phyloP scores from a whole-genome alignment of 2,888 invertebrate species.

The Gisinianus flammeolus region DNA sequence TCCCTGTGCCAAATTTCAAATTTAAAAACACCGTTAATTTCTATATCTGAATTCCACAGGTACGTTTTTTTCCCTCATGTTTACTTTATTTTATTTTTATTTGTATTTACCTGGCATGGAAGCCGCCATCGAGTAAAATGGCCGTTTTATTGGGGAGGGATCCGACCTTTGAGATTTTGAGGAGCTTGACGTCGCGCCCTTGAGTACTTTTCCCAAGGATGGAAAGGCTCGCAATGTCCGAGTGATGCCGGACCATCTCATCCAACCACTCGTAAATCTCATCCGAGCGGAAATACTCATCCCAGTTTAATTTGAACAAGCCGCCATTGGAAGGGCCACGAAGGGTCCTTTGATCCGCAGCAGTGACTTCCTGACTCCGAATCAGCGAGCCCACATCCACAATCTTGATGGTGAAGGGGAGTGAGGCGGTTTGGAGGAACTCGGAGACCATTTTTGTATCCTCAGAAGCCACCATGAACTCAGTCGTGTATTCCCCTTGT shows the following conservation, averaged over 20 bases:
- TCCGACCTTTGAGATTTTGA: slow-evolving; percentile 39
- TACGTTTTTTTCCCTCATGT: too few species aligned
- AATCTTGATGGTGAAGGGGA: neutral
- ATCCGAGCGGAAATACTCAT: slow-evolving; percentile 21
- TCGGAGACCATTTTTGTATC: neutral
- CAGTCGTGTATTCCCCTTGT: slow-evolving; percentile 28
- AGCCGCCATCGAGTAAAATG: slow-evolving; percentile 62
- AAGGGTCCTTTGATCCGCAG: neutral
- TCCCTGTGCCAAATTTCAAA: slow-evolving; percentile 69
- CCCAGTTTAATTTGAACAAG: slow-evolving; percentile 21
- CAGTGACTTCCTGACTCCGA: neutral
- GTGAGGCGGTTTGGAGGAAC: neutral
- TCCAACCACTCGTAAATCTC: slow-evolving; percentile 57
- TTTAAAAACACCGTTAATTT: too few species aligned
- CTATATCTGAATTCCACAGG: too few species aligned
- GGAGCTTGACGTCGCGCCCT: slow-evolving; percentile 32
- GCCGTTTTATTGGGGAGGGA: slow-evolving; percentile 35
- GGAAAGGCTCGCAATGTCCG: slow-evolving; percentile 49
- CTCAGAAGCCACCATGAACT: slow-evolving; percentile 39
- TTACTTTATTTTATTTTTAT: too few species aligned
- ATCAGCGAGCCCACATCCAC: slow-evolving; percentile 17
- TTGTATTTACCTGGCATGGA: slow-evolving; percentile 90
- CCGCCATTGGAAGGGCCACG: neutral
- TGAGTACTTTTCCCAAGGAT: slow-evolving; percentile 38
- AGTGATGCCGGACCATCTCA: slow-evolving; percentile 49